phyloP scores from a whole-genome alignment of 2,888 invertebrate species.

The Gandaritis pyraliata region DNA sequence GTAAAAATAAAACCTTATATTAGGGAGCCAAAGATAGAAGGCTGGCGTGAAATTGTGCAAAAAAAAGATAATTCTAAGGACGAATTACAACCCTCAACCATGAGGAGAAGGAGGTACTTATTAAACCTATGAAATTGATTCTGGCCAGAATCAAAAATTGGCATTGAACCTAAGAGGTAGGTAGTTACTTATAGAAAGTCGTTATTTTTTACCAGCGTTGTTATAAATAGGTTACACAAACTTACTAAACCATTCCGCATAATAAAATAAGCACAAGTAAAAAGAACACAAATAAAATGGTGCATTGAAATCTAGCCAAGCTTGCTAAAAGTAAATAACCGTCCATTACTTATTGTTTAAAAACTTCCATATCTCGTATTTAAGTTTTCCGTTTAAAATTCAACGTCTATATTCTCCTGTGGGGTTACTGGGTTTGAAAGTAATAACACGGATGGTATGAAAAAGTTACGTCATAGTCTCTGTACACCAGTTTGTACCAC shows the following conservation, averaged over 20 bases:
- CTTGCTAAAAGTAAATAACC: constrained; percentile 39
- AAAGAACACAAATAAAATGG: constrained; percentile 18
- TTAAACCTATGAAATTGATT: too few species aligned
- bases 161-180: too few species aligned
- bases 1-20: too few species aligned
- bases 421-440: constrained; percentile 26
- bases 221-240: too few species aligned
- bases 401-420: constrained; percentile 41
- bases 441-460: constrained; percentile 43
- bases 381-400: constrained; percentile 58
- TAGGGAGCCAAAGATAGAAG: too few species aligned
- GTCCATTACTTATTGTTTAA: constrained; percentile 53
- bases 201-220: too few species aligned
- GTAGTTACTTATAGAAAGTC: too few species aligned
- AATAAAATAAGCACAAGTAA: constrained; percentile 7
- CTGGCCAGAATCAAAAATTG: too few species aligned
- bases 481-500: constrained; percentile 28
- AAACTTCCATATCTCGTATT: constrained; percentile 50
- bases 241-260: background rate
- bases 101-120: too few species aligned
- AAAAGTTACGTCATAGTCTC: constrained; percentile 44
- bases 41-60: too few species aligned
- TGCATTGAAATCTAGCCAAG: constrained; percentile 28
- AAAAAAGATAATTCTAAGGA: too few species aligned
- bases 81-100: too few species aligned